Evolutionary conservation across 2,797 vertebrate species (phyloP).

Genomic region (Parauchenoglanis ngamensis): DNA sequence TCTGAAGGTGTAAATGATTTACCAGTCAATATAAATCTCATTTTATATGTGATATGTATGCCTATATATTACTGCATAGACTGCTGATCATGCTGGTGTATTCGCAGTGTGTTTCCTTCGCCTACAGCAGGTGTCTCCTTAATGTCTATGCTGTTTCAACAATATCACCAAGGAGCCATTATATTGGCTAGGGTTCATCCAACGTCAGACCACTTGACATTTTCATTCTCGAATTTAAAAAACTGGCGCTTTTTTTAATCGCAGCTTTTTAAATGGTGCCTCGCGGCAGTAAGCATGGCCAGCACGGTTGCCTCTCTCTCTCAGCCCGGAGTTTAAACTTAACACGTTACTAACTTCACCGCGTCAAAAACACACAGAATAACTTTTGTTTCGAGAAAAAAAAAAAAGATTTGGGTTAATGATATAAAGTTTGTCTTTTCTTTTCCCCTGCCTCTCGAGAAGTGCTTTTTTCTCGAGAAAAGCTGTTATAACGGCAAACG

Average conservation of each 20-base stretch:
- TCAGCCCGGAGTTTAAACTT: background rate
- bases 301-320: conserved; percentile 28
- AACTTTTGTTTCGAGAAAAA: conserved; percentile 32
- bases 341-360: conserved; percentile 6
- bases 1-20: background rate
- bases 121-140: conserved; percentile 43
- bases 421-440: conserved; percentile 57
- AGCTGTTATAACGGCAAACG: conserved; percentile 77
- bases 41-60: background rate
- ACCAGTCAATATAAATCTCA: background rate
- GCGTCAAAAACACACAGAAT: background rate
- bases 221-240: conserved; percentile 51
- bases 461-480: conserved; percentile 54
- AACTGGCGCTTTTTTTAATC: conserved; percentile 52
- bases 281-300: background rate
- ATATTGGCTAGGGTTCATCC: conserved; percentile 52
- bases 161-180: conserved; percentile 44
- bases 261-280: conserved; percentile 30
- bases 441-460: conserved; percentile 60
- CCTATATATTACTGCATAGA: background rate
- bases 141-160: conserved; percentile 24
- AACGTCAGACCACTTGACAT: conserved; percentile 53
- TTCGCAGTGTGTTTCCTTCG: conserved; percentile 3
- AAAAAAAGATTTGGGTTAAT: conserved; percentile 39
- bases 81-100: background rate